Conservation (phyloP, 2,888 invertebrate species). For the Microplitis manilae region DNA sequence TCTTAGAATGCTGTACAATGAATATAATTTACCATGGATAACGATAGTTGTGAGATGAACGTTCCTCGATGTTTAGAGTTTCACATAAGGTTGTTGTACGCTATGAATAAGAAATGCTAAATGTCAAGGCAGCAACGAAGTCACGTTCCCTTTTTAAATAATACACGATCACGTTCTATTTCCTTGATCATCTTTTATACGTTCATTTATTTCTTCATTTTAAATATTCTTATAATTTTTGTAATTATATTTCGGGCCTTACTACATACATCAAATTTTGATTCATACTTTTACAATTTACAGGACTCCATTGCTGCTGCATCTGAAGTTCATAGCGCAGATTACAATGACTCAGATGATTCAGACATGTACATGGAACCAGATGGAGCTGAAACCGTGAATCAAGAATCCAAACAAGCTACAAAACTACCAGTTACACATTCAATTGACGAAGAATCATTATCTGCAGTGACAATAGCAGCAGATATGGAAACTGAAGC, state of each 20-base stretch:
- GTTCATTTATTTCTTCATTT: neutral
- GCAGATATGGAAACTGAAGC: slow-evolving; percentile 36
- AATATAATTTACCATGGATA: neutral
- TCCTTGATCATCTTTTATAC: neutral
- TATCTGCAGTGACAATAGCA: slow-evolving; percentile 49
- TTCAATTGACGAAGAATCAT: slow-evolving; percentile 50
- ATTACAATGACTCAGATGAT: slow-evolving; percentile 71
- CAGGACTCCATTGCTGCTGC: slow-evolving; percentile 68
- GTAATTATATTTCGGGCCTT: no score
- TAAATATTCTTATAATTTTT: neutral
- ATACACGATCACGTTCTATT: neutral
- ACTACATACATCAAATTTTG: neutral
- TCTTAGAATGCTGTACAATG: neutral
- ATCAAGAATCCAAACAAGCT: slow-evolving; percentile 41
- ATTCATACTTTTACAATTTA: slow-evolving; percentile 32
- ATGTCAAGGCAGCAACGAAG: slow-evolving; percentile 61
- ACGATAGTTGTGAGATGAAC: neutral
- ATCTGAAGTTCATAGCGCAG: slow-evolving; percentile 59
- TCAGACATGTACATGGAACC: slow-evolving; percentile 73
- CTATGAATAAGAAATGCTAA: slow-evolving; percentile 54
- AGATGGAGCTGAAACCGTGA: slow-evolving; percentile 58
- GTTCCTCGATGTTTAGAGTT: slow-evolving; percentile 32
- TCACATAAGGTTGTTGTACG: slow-evolving; percentile 54
- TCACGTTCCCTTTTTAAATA: slow-evolving; percentile 30
- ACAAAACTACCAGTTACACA: neutral